phyloP scores from a whole-genome alignment of 2,113 vertebrate species.

The Illadopsis cleaveri region DNA sequence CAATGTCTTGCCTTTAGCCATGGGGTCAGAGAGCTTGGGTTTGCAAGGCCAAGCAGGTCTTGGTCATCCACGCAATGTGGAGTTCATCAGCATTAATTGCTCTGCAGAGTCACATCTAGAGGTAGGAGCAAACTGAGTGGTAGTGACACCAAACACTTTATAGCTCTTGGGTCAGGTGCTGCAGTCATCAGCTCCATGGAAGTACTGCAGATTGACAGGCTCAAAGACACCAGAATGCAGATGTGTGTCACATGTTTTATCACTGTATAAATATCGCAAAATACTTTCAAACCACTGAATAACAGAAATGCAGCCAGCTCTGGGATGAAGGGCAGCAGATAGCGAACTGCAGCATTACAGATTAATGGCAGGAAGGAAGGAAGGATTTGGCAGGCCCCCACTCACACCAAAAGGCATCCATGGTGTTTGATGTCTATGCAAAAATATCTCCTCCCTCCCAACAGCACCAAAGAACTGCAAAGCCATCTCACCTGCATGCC shows the following conservation, averaged over 20 bases:
- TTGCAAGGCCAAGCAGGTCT: not conserved
- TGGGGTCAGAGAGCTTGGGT: not conserved
- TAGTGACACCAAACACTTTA: not conserved
- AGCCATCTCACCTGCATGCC: not conserved
- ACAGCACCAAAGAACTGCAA: not conserved
- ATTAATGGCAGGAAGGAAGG: not conserved
- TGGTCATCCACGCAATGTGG: not conserved
- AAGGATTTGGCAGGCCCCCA: not conserved
- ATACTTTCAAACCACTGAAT: not conserved
- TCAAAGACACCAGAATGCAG: not conserved
- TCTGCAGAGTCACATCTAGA: not conserved
- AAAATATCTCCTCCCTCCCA: not conserved
- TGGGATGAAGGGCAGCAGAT: not conserved
- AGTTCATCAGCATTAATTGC: not conserved
- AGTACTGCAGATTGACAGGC: not conserved
- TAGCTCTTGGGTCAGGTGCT: not conserved
- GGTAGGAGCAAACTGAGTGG: not conserved
- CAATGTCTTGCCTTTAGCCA: not conserved
- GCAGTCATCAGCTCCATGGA: not conserved
- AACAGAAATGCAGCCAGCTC: not conserved
- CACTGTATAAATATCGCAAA: not conserved
- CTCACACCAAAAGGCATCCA: not conserved
- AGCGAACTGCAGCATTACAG: not conserved
- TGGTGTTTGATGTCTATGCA: not conserved
- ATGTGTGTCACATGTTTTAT: not conserved